A percentile compares a stretch with the other conserved stretches of the same genome.
Evolutionary conservation across 2,113 vertebrate species (phyloP).

Genomic region (Anas platyrhynchos): DNA sequence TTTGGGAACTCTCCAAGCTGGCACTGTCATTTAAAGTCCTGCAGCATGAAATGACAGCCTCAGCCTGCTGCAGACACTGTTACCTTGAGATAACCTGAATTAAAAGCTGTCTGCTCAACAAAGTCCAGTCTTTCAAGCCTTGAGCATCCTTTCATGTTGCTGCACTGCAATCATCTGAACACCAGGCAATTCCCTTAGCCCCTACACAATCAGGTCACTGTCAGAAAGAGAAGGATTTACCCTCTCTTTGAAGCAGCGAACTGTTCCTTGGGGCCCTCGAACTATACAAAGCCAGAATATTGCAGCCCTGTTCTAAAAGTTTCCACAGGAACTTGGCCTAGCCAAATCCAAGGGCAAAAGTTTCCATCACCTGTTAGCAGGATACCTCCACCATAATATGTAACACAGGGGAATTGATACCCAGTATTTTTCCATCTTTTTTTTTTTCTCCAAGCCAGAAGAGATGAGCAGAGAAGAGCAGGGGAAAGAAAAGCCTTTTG

Average conservation of each 20-base stretch:
- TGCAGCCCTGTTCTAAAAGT: neutral
- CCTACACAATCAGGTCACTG: neutral
- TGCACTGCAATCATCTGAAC: neutral
- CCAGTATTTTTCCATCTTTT: neutral
- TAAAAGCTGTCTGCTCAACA: neutral
- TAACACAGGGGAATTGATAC: neutral
- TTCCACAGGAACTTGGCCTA: neutral
- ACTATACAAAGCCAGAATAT: neutral
- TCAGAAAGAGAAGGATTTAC: neutral
- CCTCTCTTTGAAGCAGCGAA: neutral
- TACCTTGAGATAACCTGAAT: neutral
- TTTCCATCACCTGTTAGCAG: neutral
- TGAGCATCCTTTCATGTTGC: neutral
- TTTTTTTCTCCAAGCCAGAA: neutral
- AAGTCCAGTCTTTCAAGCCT: neutral
- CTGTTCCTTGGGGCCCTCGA: neutral
- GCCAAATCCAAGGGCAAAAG: neutral
- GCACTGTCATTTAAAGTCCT: neutral
- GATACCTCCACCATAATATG: neutral
- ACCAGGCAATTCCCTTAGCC: neutral
- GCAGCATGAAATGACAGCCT: neutral
- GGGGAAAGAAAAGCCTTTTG: neutral
- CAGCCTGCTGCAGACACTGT: neutral
- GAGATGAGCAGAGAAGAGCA: neutral
- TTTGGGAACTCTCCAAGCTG: neutral